A percentile compares a stretch with the other conserved stretches of the same genome.
Conservation (phyloP, 2,113 vertebrate genomes). For the Brevimyrus niger region DNA sequence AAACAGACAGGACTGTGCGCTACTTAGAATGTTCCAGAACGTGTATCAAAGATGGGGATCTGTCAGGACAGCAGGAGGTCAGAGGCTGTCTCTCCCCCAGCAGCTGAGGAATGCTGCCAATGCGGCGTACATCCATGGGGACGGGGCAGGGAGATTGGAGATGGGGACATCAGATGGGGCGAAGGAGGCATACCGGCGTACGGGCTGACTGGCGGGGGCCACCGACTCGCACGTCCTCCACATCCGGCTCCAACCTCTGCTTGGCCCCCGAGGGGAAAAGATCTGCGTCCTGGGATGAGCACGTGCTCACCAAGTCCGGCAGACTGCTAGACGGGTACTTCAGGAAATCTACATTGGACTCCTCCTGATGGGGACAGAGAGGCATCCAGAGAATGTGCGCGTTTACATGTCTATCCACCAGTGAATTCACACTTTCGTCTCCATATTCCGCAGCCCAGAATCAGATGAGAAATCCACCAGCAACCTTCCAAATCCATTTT, state of each 20-base stretch:
- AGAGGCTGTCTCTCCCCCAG: background rate
- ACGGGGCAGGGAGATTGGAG: conserved; percentile 13
- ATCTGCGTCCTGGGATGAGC: conserved; percentile 58
- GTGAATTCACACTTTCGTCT: background rate
- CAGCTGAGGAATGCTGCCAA: background rate
- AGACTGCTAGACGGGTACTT: conserved; percentile 81
- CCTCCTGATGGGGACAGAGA: conserved; percentile 53
- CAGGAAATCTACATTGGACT: conserved; percentile 71
- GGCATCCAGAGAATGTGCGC: background rate
- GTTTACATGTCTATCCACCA: background rate
- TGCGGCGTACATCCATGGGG: background rate
- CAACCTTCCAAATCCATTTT: background rate
- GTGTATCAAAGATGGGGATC: background rate
- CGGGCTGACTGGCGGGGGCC: conserved; percentile 43
- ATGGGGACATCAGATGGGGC: conserved; percentile 28
- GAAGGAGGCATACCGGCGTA: conserved; percentile 61
- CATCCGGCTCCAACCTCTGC: conserved; percentile 65
- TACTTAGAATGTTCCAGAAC: background rate
- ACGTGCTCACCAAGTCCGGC: conserved; percentile 81
- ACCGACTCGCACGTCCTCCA: conserved; percentile 53
- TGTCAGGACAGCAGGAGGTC: conserved; percentile 1
- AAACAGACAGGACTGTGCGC: background rate
- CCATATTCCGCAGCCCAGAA: background rate
- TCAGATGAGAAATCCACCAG: background rate
- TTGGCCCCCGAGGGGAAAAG: conserved; percentile 65